Base-by-base conservation (phyloP, 1,140 invertebrate genomes). In the Apis dorsata region DNA sequence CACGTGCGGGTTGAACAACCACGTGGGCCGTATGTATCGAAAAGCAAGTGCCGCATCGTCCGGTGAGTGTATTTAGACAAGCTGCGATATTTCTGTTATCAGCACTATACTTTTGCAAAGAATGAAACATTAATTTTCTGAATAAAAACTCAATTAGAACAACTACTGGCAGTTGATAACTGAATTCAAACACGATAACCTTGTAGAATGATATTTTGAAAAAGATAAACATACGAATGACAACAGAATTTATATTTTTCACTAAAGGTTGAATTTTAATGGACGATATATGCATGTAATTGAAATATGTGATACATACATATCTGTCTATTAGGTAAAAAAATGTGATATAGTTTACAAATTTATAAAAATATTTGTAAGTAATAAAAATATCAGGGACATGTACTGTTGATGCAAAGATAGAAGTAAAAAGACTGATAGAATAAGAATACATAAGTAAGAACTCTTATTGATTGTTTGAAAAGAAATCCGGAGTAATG, bases 21-120 rank as follows among this genome's bases (percentile, higher is more conserved):
- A 90, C 88, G 88, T 91, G 88, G 87, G 44, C 81, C 65, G 79
- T 34, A 84, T 72, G 68, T 74, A 83, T 51, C 65, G 34, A 76
- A 69, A 66, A 75, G 60, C 72, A 60, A 85, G 63, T 69, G 49
- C 60, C n/a, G 59, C n/a, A 19, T 63, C 44, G 3, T 83, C 59
- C 57, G 73, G 72, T 28, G 85, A 77, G 65, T 76, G 57, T 72
- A 78, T 66, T 63, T 51, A 44, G 63, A 49, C 49, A 71, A 53
- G 78, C 74, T 79, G 81, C 65, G 86, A 82, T 82, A 81, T 83
- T 24, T 77, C 44, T 34, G 28, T 68, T 73, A 63, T 62, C 57
- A 19, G 21, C 24, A 28, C 24, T 53, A 74, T 13, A 68, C 21
- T 19, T 69, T 51, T 11, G 34, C 7, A 55, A 70, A 81, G 10